Evolutionary conservation across 2,888 invertebrate species (phyloP).

Genomic region (Alviniconcha strummeri): DNA sequence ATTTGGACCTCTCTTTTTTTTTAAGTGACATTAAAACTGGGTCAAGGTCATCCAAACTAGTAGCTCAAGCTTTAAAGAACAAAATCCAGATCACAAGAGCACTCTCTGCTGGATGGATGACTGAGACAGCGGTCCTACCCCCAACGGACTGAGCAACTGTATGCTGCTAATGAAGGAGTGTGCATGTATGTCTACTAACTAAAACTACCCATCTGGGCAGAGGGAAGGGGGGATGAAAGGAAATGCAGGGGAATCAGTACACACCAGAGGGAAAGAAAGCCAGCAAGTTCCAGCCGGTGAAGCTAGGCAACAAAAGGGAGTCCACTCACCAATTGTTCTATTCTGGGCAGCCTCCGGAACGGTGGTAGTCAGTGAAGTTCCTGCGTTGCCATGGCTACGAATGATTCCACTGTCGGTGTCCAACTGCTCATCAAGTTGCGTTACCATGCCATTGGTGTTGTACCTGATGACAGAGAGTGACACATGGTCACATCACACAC

Average conservation of each 20-base stretch:
- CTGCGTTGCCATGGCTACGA: constrained; percentile 39
- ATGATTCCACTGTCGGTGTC: constrained; percentile 39
- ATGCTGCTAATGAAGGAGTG: no score
- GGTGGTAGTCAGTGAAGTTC: constrained; percentile 35
- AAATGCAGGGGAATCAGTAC: neutral
- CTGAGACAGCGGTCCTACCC: no score
- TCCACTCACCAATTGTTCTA: constrained; percentile 36
- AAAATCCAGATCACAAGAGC: no score
- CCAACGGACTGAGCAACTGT: no score
- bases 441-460: constrained; percentile 48
- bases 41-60: no score
- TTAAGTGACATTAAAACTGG: no score
- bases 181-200: no score
- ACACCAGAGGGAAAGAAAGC: neutral
- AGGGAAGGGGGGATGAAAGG: no score
- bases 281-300: neutral
- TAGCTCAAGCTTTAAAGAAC: no score
- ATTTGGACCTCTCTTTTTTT: no score
- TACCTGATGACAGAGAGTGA: constrained; percentile 46
- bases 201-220: no score
- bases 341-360: constrained; percentile 31
- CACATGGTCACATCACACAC: neutral
- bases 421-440: constrained; percentile 33
- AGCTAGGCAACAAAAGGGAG: neutral
- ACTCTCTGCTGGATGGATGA: no score